Conservation (phyloP, 2,113 vertebrate species). For the Halcyon senegalensis region DNA sequence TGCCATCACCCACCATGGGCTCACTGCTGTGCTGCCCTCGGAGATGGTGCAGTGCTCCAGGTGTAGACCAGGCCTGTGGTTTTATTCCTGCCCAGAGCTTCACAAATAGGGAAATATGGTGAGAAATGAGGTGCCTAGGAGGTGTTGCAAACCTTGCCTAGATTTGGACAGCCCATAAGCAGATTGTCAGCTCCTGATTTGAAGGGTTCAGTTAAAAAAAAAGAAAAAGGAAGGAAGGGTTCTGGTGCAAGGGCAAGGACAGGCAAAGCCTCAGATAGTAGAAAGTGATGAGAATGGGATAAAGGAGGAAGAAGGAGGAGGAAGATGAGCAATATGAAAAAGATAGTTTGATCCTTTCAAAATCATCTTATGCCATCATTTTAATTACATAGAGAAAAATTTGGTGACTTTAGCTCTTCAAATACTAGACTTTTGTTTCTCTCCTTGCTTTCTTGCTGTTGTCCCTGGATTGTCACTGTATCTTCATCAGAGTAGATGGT, state of each 20-base stretch:
- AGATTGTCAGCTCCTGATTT: neutral
- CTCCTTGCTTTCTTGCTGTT: neutral
- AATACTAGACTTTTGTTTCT: neutral
- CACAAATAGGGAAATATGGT: neutral
- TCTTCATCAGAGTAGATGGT: neutral
- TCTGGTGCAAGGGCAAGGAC: neutral
- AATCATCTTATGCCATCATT: neutral
- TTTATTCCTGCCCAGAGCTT: neutral
- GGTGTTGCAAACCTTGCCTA: neutral
- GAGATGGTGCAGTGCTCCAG: neutral
- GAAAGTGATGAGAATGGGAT: neutral
- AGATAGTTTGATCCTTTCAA: neutral
- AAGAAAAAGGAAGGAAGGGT: neutral
- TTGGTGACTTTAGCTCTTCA: neutral
- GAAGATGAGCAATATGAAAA: neutral
- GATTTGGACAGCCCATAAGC: neutral
- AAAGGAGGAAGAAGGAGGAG: neutral
- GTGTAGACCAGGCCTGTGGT: rapidly evolving
- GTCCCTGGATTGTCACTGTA: neutral
- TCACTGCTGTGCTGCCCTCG: neutral
- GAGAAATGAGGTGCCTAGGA: neutral
- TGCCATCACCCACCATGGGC: rapidly evolving
- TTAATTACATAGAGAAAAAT: neutral
- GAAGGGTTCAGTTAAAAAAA: neutral
- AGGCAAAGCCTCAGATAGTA: neutral